These are phyloP conservation scores for Drosophila sordidula DNA, from an alignment of 2,888 invertebrate species.

Conservation along the genomic window DNA sequence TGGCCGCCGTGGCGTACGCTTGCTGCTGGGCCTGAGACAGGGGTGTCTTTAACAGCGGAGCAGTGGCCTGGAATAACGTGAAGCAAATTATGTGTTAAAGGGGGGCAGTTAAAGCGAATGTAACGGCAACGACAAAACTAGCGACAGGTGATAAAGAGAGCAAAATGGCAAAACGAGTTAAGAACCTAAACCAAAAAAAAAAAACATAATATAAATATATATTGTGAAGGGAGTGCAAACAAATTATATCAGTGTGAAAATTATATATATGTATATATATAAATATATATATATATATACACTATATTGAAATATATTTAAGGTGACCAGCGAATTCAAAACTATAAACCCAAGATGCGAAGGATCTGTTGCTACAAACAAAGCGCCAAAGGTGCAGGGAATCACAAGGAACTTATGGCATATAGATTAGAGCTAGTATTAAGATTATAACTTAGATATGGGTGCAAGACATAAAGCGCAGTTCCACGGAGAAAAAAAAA, in stretches of 20 bases:
- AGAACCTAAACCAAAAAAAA: slow-evolving; percentile 64
- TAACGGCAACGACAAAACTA: slow-evolving; percentile 79
- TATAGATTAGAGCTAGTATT: slow-evolving; percentile 62
- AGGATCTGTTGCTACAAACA: slow-evolving; percentile 56
- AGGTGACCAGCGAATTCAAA: slow-evolving; percentile 55
- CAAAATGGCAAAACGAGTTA: slow-evolving; percentile 68
- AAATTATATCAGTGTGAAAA: slow-evolving; percentile 48
- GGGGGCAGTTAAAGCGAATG: slow-evolving; percentile 32
- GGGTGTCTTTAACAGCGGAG: slow-evolving; percentile 93
- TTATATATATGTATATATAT: slow-evolving; percentile 9
- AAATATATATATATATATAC: slow-evolving; percentile 35
- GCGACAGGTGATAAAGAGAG: slow-evolving; percentile 68
- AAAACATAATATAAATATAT: slow-evolving; percentile 11
- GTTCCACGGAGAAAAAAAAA: slow-evolving; percentile 8
- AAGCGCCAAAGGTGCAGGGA: slow-evolving; percentile 58
- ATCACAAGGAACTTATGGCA: slow-evolving; percentile 44
- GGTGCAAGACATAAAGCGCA: slow-evolving; percentile 50
- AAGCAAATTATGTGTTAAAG: slow-evolving; percentile 65
- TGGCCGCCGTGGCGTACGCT: slow-evolving; percentile 94
- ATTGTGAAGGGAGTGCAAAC: slow-evolving; percentile 57
- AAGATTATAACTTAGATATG: slow-evolving; percentile 46
- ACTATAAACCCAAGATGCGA: slow-evolving; percentile 73
- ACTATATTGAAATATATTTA: slow-evolving; percentile 8
- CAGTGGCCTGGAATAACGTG: slow-evolving; percentile 87
- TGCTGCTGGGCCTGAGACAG: slow-evolving; percentile 93